These are phyloP conservation scores for Astyanax mexicanus DNA, from an alignment of 2,797 vertebrate species.

Conservation along the genomic window DNA sequence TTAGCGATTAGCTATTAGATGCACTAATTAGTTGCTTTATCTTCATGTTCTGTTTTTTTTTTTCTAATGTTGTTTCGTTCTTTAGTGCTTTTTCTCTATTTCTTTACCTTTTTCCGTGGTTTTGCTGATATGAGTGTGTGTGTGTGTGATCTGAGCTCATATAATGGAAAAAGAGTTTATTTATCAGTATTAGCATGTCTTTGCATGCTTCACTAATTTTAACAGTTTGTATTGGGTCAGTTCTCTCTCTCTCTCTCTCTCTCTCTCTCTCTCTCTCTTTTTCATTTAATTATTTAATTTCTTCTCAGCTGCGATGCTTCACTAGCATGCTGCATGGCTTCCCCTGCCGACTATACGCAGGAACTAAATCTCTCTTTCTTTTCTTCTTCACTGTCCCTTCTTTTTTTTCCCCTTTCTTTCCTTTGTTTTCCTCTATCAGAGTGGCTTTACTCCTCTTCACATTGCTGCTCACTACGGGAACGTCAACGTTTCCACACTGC, in stretches of 20 bases:
- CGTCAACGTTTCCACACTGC: slow-evolving; percentile 95
- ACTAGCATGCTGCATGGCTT: slow-evolving; percentile 60
- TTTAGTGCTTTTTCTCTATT: no score
- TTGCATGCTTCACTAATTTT: not conserved
- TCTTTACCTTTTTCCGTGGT: not conserved
- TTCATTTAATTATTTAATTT: no score
- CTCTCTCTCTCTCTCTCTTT: slow-evolving; percentile 6
- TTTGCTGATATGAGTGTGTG: not conserved
- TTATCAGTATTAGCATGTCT: slow-evolving; percentile 6
- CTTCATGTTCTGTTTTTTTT: slow-evolving; percentile 11
- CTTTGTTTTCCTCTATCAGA: slow-evolving; percentile 76
- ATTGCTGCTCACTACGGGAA: slow-evolving; percentile 98
- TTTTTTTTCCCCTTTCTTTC: not conserved
- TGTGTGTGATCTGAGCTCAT: slow-evolving; percentile 18
- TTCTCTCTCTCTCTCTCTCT: not conserved
- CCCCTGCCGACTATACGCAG: slow-evolving; percentile 9
- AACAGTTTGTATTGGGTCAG: not conserved
- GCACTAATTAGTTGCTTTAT: slow-evolving; percentile 30
- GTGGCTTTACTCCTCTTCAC: slow-evolving; percentile 97
- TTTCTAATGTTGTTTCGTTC: slow-evolving; percentile 5
- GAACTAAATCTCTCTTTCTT: slow-evolving; percentile 29
- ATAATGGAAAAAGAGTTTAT: not conserved
- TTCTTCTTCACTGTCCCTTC: not conserved
- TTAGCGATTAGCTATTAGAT: not conserved
- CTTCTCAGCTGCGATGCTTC: slow-evolving; percentile 41